Evolutionary conservation across 2,113 vertebrate genomes (phyloP), one percentile per base, ranked within the genome.

Genomic region (Neotoma lepida): DNA sequence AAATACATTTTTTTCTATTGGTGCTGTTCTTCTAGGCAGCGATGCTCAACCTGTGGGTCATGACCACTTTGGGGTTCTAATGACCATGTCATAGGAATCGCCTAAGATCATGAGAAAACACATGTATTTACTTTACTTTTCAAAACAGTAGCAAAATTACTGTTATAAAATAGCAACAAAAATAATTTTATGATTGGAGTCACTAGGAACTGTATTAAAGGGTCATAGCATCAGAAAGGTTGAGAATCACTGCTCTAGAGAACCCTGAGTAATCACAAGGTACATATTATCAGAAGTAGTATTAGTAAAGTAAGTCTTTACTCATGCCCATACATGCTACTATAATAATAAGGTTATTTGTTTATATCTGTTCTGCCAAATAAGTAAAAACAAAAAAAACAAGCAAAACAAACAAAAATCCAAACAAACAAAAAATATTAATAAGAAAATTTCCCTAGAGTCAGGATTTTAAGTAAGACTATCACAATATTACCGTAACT

Each of bases 331-430:
- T 82, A 10, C 54, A 66, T 91, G 78, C 9, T 49, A 22, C 8
- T 87, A 15, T 93, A 71, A 88, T 82, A 87, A 63, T 88, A 86
- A 93, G 33, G 35, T 86, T 66, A 44, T 20, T 90, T 85, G 82
- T 77, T 80, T 84, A 86, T 95, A 35, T 17, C 49, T 92, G 22
- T 85, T 90, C 24, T 54, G 13, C 39, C 5, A 85, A 63, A 81
- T 4, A 13, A 73, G 58, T 20, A 78, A 78, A 51, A 51, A 8
- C 2, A n/a, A 30, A 51, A 8, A 1, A n/a, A 30, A 64, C 2
- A 51, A 13, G 51, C 51, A 51, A 51, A 9, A 63, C 24, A 28
- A 63, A 28, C 58, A 61, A 61, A 22, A 58, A 49, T 49, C 49
- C 49, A 93, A 94, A 20, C 15, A 66, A 80, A 49, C 49, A 82